phyloP scores from a whole-genome alignment of 2,888 invertebrate genomes.

The Calameuta idolon region DNA sequence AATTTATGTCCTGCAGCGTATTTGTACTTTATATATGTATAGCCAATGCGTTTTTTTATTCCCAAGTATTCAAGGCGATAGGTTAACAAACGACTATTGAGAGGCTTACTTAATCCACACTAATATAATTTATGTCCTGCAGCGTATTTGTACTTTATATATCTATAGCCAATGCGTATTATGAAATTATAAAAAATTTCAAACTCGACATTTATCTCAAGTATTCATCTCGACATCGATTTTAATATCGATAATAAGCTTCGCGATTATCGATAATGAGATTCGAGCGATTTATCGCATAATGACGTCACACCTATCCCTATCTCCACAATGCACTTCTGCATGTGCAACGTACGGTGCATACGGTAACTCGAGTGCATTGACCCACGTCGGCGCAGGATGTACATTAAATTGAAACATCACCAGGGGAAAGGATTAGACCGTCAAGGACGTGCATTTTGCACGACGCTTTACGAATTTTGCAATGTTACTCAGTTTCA shows the following conservation, averaged over 20 bases:
- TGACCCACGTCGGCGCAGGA: not conserved
- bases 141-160: not conserved
- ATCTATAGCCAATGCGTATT: not conserved
- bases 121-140: not conserved
- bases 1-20: not conserved
- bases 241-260: not conserved
- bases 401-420: not conserved
- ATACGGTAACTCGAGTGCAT: not conserved
- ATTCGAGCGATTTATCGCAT: not conserved
- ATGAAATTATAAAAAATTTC: too few species aligned
- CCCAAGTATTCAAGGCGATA: not conserved
- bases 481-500: not conserved
- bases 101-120: not conserved
- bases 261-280: not conserved
- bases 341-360: not conserved
- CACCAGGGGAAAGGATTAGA: not conserved
- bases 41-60: too few species aligned
- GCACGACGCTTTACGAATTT: not conserved
- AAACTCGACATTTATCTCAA: too few species aligned
- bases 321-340: not conserved
- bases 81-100: not conserved
- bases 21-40: not conserved
- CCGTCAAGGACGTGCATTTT: not conserved
- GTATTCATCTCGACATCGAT: not conserved
- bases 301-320: not conserved